Percentiles rank a stretch among this genome's conserved stretches.
These are phyloP conservation scores for Phenganax subtilis DNA, from an alignment of 92 coral and sea anemone genomes.

Conservation along the genomic window DNA sequence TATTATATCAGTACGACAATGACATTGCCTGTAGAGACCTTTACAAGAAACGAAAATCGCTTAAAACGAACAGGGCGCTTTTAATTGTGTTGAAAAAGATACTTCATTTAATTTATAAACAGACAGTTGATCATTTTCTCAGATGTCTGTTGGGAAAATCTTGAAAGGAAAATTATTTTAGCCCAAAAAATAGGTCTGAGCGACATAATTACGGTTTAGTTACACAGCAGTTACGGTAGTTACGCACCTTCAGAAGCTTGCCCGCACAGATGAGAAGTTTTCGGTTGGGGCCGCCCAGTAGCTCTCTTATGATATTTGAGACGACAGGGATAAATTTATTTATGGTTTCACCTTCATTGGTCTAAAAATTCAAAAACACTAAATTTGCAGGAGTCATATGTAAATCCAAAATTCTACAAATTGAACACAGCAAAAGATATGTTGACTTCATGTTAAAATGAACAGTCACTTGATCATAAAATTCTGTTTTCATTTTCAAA, in stretches of 20 bases:
- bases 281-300: background rate
- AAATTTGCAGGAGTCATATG: no score
- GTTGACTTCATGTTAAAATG: no score
- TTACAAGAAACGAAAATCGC: background rate
- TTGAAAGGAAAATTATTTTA: slow-evolving; percentile 34
- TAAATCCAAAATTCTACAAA: no score
- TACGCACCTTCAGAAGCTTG: slow-evolving; percentile 10
- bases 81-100: slow-evolving; percentile 8
- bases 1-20: no score
- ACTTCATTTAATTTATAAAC: background rate
- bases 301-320: background rate
- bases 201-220: background rate
- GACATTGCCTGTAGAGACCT: no score
- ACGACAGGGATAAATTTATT: background rate
- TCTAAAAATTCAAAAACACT: background rate
- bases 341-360: background rate
- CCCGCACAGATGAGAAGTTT: slow-evolving; percentile 16
- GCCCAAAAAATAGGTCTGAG: background rate
- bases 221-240: background rate
- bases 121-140: no score
- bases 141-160: slow-evolving; percentile 32
- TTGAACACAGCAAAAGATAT: no score
- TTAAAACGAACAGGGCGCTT: background rate
- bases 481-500: no score
- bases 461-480: no score